Conservation (phyloP, 2,888 invertebrate species). For the Calameuta filiformis region DNA sequence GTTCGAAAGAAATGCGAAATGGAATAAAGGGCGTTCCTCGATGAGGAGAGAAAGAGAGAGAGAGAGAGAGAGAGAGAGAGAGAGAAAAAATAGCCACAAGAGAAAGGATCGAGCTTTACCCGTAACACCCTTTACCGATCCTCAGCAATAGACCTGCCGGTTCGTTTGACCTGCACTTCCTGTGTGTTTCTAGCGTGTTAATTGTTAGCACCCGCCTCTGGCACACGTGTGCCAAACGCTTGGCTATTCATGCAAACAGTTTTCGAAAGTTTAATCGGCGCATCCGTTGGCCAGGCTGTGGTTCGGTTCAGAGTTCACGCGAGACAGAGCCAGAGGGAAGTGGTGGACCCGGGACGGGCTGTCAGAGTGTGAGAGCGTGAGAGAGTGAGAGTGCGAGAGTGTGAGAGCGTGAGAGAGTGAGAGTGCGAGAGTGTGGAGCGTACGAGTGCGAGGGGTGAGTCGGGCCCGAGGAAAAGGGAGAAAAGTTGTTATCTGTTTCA, state of each 20-base stretch:
- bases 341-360: no score
- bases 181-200: constrained; percentile 46
- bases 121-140: no score
- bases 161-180: constrained; percentile 21
- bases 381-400: not conserved
- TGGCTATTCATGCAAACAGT: constrained; percentile 63
- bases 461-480: constrained; percentile 28
- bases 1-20: no score
- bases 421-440: constrained; percentile 6
- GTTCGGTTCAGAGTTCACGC: constrained; percentile 45
- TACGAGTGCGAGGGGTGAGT: constrained; percentile 11
- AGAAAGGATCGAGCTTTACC: no score
- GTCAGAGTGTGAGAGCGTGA: not conserved
- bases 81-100: not conserved
- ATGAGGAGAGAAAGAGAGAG: not conserved
- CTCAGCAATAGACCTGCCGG: no score
- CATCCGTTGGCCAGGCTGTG: constrained; percentile 49
- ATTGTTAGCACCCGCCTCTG: constrained; percentile 49
- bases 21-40: no score
- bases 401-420: constrained; percentile 1
- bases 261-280: constrained; percentile 64
- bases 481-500: constrained; percentile 63
- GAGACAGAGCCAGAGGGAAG: constrained; percentile 17
- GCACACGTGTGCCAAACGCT: constrained; percentile 26
- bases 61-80: no score